A percentile compares a stretch with the other conserved stretches of the same genome.
These are phyloP conservation scores for Arge pagana DNA, from an alignment of 2,888 invertebrate species.

Conservation along the genomic window DNA sequence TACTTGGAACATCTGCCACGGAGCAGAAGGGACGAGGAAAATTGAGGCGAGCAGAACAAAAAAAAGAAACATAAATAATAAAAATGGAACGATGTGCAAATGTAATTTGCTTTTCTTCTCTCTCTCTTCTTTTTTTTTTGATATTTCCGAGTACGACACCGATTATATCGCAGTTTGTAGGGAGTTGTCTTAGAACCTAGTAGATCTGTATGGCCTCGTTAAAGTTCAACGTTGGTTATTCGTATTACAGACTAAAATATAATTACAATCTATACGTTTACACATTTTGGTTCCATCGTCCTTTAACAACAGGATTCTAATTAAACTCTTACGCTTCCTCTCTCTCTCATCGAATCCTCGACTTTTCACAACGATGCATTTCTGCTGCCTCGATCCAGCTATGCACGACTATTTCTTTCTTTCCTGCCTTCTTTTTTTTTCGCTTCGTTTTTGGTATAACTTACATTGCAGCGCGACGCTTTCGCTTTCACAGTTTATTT, in stretches of 20 bases:
- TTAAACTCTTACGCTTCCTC: slow-evolving; percentile 25
- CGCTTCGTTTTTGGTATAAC: slow-evolving; percentile 29
- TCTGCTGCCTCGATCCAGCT: slow-evolving; percentile 4
- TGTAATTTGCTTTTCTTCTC: neutral
- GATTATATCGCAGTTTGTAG: no score
- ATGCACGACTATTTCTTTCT: slow-evolving; percentile 11
- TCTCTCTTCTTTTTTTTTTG: slow-evolving; percentile 5
- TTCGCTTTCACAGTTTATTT: slow-evolving; percentile 22
- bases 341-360: slow-evolving; percentile 2
- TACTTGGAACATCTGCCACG: no score
- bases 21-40: no score
- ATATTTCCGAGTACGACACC: neutral
- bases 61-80: no score
- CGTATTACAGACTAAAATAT: slow-evolving; percentile 36
- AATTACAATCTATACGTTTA: slow-evolving; percentile 21
- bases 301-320: slow-evolving; percentile 35
- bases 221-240: slow-evolving; percentile 35
- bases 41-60: no score
- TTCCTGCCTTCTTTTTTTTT: slow-evolving; percentile 9
- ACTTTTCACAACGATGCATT: neutral
- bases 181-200: neutral
- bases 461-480: slow-evolving; percentile 29
- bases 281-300: slow-evolving; percentile 36
- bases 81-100: no score
- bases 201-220: slow-evolving; percentile 31